Conservation (phyloP, 2,113 vertebrate genomes). For the Cinclus cinclus region DNA sequence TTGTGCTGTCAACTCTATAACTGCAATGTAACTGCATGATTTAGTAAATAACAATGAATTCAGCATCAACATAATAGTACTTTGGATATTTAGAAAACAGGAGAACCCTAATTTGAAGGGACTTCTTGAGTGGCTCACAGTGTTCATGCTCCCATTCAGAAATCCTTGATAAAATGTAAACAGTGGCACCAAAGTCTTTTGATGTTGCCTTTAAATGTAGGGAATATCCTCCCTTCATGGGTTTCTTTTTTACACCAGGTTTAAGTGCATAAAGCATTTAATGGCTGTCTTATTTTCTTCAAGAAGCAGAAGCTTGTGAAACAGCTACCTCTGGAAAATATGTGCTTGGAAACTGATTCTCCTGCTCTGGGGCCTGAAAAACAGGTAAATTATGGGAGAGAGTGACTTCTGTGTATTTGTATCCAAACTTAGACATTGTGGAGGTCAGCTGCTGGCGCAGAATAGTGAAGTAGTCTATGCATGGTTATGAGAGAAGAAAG, state of each 20-base stretch:
- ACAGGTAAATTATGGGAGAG: conserved; percentile 75
- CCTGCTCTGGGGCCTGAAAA: conserved; percentile 93
- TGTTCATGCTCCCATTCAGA: not conserved
- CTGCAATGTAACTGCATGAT: not conserved
- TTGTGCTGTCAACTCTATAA: not conserved
- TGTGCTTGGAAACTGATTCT: conserved; percentile 95
- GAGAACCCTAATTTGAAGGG: not conserved
- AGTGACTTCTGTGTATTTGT: not conserved
- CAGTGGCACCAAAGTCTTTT: not conserved
- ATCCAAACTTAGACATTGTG: not conserved
- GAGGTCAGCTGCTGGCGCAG: rapidly evolving
- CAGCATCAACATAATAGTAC: not conserved
- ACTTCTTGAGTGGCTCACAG: not conserved
- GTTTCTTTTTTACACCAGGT: not conserved
- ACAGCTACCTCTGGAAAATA: conserved; percentile 88
- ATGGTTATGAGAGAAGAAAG: not conserved
- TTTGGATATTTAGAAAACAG: not conserved
- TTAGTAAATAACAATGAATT: not conserved
- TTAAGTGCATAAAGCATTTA: not conserved
- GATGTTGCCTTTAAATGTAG: not conserved
- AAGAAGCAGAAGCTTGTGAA: conserved; percentile 98
- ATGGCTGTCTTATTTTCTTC: conserved; percentile 61
- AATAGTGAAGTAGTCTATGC: not conserved
- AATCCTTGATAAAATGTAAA: not conserved
- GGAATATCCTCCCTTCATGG: not conserved